These are phyloP conservation scores for Cyanocitta stelleri DNA, from an alignment of 2,113 vertebrate genomes.

Conservation along the genomic window DNA sequence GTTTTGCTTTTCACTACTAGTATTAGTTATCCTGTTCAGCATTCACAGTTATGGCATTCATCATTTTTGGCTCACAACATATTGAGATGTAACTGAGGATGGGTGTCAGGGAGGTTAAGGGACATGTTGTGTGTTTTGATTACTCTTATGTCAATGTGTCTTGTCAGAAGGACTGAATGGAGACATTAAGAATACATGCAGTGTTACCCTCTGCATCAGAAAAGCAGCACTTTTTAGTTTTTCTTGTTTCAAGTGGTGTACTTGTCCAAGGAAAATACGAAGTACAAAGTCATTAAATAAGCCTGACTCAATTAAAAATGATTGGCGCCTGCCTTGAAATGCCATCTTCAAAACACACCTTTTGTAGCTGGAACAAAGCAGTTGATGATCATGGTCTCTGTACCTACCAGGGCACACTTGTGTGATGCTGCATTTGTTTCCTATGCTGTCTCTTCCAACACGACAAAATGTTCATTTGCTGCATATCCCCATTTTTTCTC, in stretches of 20 bases:
- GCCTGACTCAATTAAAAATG: background rate
- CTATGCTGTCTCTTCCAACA: fast-evolving
- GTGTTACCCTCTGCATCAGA: background rate
- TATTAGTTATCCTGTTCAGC: constrained; percentile 2
- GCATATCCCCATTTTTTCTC: background rate
- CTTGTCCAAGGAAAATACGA: background rate
- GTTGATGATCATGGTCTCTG: background rate
- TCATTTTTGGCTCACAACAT: background rate
- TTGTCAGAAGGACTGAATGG: background rate
- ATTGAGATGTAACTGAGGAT: background rate
- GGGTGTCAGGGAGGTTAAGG: background rate
- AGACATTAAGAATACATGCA: background rate
- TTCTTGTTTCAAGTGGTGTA: background rate
- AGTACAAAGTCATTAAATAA: background rate
- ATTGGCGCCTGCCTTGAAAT: background rate
- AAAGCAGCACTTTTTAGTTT: background rate
- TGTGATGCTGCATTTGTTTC: background rate
- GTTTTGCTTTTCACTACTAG: background rate
- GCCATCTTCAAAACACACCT: background rate
- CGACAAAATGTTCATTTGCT: background rate
- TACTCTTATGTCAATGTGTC: background rate
- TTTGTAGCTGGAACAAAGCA: background rate
- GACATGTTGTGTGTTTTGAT: background rate
- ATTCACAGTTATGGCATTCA: background rate
- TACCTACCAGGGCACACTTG: background rate